Conservation (phyloP, 2,888 invertebrate genomes). For the Diadegma fenestrale region DNA sequence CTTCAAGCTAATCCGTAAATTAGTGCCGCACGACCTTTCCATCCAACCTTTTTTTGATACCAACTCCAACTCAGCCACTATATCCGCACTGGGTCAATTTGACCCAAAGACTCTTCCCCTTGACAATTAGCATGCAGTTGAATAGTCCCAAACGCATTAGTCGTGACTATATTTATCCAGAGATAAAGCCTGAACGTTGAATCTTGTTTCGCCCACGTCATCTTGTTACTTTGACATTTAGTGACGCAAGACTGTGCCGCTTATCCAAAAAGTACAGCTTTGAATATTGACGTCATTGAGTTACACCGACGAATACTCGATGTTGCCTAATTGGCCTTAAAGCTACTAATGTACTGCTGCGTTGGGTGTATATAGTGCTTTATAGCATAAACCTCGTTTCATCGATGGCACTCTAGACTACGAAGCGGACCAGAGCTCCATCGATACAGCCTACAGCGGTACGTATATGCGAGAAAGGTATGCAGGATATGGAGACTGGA, state of each 20-base stretch:
- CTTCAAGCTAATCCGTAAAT: neutral
- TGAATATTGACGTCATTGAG: neutral
- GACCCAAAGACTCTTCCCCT: neutral
- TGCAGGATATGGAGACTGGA: slow-evolving; percentile 23
- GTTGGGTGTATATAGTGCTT: neutral
- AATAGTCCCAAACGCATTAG: neutral
- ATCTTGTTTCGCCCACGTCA: no score
- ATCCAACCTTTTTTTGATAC: no score
- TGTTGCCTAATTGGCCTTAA: neutral
- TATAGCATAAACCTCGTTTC: slow-evolving; percentile 36
- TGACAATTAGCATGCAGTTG: no score
- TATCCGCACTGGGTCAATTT: no score
- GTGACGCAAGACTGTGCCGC: neutral
- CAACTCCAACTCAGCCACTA: no score
- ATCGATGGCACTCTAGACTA: slow-evolving; percentile 50
- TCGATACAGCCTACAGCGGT: slow-evolving; percentile 45
- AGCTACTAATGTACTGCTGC: neutral
- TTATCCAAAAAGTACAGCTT: neutral
- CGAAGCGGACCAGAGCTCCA: slow-evolving; percentile 25
- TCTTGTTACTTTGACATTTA: neutral
- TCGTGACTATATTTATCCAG: neutral
- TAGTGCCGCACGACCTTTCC: neutral
- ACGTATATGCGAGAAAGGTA: slow-evolving; percentile 16
- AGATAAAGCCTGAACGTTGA: neutral
- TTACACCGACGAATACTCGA: neutral